phyloP scores from a whole-genome alignment of 2,797 vertebrate genomes.

The Agapornis canus region DNA sequence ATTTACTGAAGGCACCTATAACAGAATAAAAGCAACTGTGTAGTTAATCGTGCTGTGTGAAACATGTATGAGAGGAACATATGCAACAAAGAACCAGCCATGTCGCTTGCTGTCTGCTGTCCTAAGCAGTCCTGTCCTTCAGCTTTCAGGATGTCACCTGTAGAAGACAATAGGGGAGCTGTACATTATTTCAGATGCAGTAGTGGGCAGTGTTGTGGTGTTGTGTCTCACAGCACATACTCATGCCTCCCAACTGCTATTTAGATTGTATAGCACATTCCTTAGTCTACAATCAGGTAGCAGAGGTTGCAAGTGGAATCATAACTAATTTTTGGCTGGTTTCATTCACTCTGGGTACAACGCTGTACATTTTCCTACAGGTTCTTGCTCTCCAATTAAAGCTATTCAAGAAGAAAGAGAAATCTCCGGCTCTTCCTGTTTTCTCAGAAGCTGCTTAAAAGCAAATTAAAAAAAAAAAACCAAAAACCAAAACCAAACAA shows the following conservation, averaged over 20 bases:
- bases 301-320: neutral
- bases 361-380: neutral
- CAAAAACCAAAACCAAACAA: no score
- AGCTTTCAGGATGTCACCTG: neutral
- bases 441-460: neutral
- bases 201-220: neutral
- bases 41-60: neutral
- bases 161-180: neutral
- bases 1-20: neutral
- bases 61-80: neutral
- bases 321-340: neutral
- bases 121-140: neutral
- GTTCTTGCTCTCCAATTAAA: neutral
- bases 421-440: neutral
- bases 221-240: neutral
- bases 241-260: neutral
- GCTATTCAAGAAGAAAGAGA: neutral
- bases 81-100: neutral
- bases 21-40: neutral
- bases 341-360: neutral
- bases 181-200: neutral
- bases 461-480: neutral
- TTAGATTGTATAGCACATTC: neutral
- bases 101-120: neutral
- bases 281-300: neutral